phyloP scores from a whole-genome alignment of 2,888 invertebrate genomes.

The Sicus ferrugineus region DNA sequence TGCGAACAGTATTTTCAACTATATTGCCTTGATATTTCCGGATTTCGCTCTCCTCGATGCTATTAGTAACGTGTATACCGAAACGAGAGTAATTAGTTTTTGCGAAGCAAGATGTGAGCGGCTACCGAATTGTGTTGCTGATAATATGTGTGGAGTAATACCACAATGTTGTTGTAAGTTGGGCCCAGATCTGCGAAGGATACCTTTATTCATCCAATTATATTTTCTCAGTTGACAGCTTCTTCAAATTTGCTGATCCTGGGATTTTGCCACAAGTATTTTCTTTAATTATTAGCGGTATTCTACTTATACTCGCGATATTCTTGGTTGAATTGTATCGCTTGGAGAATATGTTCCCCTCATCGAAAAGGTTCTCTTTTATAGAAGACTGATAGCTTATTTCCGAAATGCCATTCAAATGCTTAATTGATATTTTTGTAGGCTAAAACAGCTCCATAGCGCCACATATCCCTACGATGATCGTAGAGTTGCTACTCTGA shows the following conservation, averaged over 20 bases:
- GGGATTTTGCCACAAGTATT: slow-evolving; percentile 48
- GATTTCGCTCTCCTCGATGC: slow-evolving; percentile 53
- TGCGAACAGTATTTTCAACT: slow-evolving; percentile 47
- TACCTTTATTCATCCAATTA: background rate
- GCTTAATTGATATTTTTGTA: slow-evolving; percentile 11
- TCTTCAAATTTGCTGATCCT: slow-evolving; percentile 50
- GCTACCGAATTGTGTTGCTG: slow-evolving; percentile 36
- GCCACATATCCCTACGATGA: slow-evolving; percentile 63
- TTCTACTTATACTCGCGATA: slow-evolving; percentile 39
- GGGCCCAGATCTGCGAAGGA: background rate
- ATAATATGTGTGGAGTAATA: slow-evolving; percentile 47
- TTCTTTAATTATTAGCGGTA: slow-evolving; percentile 41
- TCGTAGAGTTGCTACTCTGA: slow-evolving; percentile 69
- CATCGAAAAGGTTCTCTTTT: slow-evolving; percentile 13
- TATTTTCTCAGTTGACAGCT: slow-evolving; percentile 41
- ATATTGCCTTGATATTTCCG: slow-evolving; percentile 48
- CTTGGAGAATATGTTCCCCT: slow-evolving; percentile 43
- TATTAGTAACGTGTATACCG: slow-evolving; percentile 50
- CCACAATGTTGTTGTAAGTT: slow-evolving; percentile 50
- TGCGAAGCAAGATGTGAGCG: slow-evolving; percentile 44
- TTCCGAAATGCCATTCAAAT: background rate
- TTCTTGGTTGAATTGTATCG: slow-evolving; percentile 51
- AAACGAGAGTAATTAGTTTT: slow-evolving; percentile 41
- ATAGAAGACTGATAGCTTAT: no score
- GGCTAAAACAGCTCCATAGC: slow-evolving; percentile 46